phyloP scores from a whole-genome alignment of 2,797 vertebrate genomes.

The Leuciscus waleckii region DNA sequence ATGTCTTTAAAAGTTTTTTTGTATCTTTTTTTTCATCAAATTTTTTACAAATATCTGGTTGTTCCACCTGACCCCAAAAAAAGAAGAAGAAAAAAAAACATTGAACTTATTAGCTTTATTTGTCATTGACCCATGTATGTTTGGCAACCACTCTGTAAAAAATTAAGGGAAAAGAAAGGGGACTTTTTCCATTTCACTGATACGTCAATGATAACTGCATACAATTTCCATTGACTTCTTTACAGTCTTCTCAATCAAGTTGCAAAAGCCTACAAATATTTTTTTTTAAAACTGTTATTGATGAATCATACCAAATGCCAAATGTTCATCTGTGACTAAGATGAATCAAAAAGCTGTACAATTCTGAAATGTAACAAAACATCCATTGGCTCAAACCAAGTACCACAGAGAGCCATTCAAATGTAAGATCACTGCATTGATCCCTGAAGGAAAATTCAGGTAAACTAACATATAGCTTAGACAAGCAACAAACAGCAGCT shows the following conservation, averaged over 20 bases:
- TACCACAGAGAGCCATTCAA: conserved; percentile 20
- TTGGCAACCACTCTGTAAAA: too few relatives aligned
- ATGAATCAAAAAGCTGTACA: background rate
- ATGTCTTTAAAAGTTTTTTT: too few relatives aligned
- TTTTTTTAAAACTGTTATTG: background rate
- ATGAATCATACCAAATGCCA: conserved; percentile 19
- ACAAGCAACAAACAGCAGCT: conserved; percentile 9
- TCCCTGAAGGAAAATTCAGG: conserved; percentile 38
- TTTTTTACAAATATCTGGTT: too few relatives aligned
- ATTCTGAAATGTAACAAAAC: conserved; percentile 6
- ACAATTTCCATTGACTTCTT: background rate
- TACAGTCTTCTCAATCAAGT: background rate
- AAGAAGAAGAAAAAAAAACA: too few relatives aligned
- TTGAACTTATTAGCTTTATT: too few relatives aligned
- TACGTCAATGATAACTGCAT: too few relatives aligned
- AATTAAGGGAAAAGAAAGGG: too few relatives aligned
- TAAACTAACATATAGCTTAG: conserved; percentile 15
- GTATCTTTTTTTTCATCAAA: too few relatives aligned
- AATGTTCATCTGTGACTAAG: conserved; percentile 15
- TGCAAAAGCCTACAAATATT: background rate
- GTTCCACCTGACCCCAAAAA: too few relatives aligned
- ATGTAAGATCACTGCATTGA: conserved; percentile 21
- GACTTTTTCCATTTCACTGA: too few relatives aligned
- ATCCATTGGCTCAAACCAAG: conserved; percentile 25
- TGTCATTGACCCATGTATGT: too few relatives aligned